Evolutionary conservation across 2,888 invertebrate genomes (phyloP).

Genomic region (Thelaira solivaga): DNA sequence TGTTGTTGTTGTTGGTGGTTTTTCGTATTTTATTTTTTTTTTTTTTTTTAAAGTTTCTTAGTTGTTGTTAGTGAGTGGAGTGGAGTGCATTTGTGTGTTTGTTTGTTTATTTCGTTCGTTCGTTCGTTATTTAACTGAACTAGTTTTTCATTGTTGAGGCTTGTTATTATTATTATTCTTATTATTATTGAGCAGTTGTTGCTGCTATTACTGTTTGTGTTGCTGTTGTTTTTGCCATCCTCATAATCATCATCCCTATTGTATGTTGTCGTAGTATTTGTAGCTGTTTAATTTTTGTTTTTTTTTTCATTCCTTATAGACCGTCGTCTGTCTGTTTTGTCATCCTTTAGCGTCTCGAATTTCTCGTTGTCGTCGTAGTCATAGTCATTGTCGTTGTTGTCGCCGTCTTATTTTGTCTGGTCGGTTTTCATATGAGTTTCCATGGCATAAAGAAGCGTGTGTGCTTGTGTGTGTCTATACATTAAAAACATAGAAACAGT

Average conservation of each 20-base stretch:
- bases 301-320: slow-evolving; percentile 38
- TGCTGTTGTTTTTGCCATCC: background rate
- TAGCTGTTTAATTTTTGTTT: slow-evolving; percentile 29
- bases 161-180: slow-evolving; percentile 21
- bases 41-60: slow-evolving; percentile 36
- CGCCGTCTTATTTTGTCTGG: slow-evolving; percentile 55
- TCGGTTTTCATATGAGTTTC: slow-evolving; percentile 21
- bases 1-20: background rate
- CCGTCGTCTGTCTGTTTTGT: slow-evolving; percentile 60
- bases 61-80: background rate
- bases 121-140: slow-evolving; percentile 58
- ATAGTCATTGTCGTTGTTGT: slow-evolving; percentile 49
- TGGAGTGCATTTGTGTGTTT: slow-evolving; percentile 38
- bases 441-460: background rate
- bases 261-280: slow-evolving; percentile 8
- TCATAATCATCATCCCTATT: slow-evolving; percentile 33
- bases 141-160: slow-evolving; percentile 56
- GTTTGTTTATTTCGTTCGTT: too few relatives aligned
- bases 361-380: slow-evolving; percentile 52
- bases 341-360: slow-evolving; percentile 62
- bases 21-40: slow-evolving; percentile 15
- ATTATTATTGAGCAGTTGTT: slow-evolving; percentile 44
- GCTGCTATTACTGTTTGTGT: background rate
- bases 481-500: too few relatives aligned
- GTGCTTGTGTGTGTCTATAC: background rate